Evolutionary conservation across 1,140 invertebrate species (phyloP).

Genomic region (Zaprionus ornatus): DNA sequence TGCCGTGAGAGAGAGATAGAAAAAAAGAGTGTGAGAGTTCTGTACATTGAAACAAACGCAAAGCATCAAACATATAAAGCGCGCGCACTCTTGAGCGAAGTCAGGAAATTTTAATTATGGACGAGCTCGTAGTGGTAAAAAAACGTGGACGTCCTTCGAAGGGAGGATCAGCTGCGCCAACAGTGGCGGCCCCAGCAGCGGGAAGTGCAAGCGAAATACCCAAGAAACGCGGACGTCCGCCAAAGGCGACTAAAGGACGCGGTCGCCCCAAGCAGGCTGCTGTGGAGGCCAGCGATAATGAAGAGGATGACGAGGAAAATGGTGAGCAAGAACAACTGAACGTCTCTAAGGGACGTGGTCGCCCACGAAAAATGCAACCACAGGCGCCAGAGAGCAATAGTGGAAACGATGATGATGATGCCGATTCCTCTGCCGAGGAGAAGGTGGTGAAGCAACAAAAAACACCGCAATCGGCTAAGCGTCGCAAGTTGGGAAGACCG

Average conservation of each 20-base stretch:
- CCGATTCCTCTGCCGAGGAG: constrained; percentile 18
- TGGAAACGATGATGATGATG: constrained; percentile 36
- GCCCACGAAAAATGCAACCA: constrained; percentile 37
- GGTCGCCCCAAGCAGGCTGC: constrained; percentile 31
- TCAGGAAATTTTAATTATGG: constrained; percentile 37
- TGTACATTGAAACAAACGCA: background rate
- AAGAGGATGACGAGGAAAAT: constrained; percentile 31
- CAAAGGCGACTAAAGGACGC: constrained; percentile 43
- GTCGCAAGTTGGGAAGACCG: constrained; percentile 54
- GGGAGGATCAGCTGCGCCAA: background rate
- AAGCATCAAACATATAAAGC: background rate
- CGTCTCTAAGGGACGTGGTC: constrained; percentile 62
- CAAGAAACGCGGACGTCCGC: constrained; percentile 64
- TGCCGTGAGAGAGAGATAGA: background rate
- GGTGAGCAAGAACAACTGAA: constrained; percentile 16
- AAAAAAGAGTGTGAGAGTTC: background rate
- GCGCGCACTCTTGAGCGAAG: background rate
- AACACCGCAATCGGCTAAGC: constrained; percentile 43
- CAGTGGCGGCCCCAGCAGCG: background rate
- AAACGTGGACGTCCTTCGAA: constrained; percentile 67
- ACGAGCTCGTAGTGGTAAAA: constrained; percentile 47
- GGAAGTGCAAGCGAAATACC: constrained; percentile 32
- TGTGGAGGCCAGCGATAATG: constrained; percentile 6
- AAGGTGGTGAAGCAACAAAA: constrained; percentile 26
- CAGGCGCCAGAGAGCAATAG: background rate